phyloP scores from a whole-genome alignment of 1,140 invertebrate genomes.

The Papilio helenus region DNA sequence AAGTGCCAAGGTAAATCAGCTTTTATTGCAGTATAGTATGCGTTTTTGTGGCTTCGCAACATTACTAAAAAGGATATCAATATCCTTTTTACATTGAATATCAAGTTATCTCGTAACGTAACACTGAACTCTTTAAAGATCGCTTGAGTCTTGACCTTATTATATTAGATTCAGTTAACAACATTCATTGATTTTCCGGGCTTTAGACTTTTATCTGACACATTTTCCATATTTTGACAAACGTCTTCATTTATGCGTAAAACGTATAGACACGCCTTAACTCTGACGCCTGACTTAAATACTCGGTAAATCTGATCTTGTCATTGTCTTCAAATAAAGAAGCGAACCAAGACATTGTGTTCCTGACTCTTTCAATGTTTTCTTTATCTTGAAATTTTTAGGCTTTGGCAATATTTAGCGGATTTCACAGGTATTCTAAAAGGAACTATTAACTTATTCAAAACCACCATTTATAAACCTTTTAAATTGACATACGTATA shows the following conservation, averaged over 20 bases:
- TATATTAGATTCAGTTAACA: not conserved
- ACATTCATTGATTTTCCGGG: not conserved
- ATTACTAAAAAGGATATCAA: conserved; percentile 13
- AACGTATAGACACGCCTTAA: too few species aligned
- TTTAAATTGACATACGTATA: too few species aligned
- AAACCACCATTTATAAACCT: too few species aligned
- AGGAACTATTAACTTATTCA: too few species aligned
- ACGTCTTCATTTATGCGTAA: not conserved
- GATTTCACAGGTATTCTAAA: too few species aligned
- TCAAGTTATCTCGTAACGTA: conserved; percentile 12
- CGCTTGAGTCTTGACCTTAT: not conserved
- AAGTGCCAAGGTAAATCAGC: conserved; percentile 14
- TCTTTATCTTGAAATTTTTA: too few species aligned
- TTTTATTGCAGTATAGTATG: not conserved
- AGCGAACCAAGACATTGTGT: too few species aligned
- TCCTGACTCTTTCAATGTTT: too few species aligned
- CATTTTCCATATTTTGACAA: not conserved
- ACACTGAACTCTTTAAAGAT: conserved; percentile 27
- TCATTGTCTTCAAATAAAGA: too few species aligned
- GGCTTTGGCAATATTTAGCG: too few species aligned
- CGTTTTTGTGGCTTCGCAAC: not conserved
- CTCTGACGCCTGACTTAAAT: too few species aligned
- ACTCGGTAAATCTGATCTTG: too few species aligned
- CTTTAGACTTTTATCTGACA: not conserved
- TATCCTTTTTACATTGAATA: conserved; percentile 26